Conservation (phyloP, 1,140 invertebrate genomes). For the Aphelinus certus region DNA sequence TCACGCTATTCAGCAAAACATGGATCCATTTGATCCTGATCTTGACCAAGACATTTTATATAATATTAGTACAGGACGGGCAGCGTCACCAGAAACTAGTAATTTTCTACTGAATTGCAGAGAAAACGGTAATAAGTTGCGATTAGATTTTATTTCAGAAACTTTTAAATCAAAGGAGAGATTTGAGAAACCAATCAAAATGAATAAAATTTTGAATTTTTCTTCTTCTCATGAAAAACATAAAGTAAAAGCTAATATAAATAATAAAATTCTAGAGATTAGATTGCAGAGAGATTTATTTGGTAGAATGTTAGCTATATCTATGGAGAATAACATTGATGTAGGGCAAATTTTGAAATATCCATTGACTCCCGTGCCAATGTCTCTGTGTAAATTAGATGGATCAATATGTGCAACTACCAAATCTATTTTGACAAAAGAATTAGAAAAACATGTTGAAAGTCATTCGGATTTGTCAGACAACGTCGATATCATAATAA, state of each 20-base stretch:
- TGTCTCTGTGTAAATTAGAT: constrained; percentile 52
- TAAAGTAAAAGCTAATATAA: constrained; percentile 20
- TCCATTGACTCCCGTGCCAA: constrained; percentile 46
- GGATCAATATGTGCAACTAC: constrained; percentile 48
- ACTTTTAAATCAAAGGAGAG: neutral
- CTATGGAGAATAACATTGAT: constrained; percentile 43
- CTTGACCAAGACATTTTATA: neutral
- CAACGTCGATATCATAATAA: neutral
- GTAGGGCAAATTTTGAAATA: constrained; percentile 35
- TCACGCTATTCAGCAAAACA: neutral
- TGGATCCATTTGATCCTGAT: neutral
- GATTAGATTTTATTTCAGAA: constrained; percentile 37
- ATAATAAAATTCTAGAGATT: constrained; percentile 33
- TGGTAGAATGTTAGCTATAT: constrained; percentile 43
- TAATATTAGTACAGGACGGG: neutral
- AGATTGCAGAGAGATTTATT: constrained; percentile 48
- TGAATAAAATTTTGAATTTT: constrained; percentile 40
- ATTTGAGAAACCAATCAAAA: constrained; percentile 39
- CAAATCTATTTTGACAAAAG: constrained; percentile 47
- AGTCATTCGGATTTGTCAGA: neutral
- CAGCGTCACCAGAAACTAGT: neutral
- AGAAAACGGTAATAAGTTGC: too few relatives aligned
- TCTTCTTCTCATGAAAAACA: constrained; percentile 20
- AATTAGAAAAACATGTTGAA: constrained; percentile 42
- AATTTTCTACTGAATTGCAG: neutral